A percentile compares a stretch with the other conserved stretches of the same genome.
Evolutionary conservation across 2,888 invertebrate genomes (phyloP).

Genomic region (Xanthorhoe spadicearia): DNA sequence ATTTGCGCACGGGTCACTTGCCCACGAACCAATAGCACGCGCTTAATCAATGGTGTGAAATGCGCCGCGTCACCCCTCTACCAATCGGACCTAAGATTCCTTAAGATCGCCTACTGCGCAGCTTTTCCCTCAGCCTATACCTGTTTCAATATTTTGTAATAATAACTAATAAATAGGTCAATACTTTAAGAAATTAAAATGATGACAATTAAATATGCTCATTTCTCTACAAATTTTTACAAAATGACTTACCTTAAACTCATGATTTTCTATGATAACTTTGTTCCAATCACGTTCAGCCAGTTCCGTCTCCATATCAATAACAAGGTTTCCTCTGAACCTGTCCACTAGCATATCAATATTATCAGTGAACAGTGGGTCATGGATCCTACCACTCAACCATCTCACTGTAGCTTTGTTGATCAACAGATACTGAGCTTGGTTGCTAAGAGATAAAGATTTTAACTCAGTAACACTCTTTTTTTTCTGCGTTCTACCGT

Average conservation of each 20-base stretch:
- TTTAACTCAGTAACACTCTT: constrained; percentile 57
- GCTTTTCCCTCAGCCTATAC: no score
- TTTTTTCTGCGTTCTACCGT: constrained; percentile 66
- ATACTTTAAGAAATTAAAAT: no score
- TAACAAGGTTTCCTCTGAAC: constrained; percentile 96
- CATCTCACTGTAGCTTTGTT: constrained; percentile 91
- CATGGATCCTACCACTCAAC: constrained; percentile 86
- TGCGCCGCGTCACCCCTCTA: no score
- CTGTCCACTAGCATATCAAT: constrained; percentile 88
- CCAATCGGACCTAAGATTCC: no score
- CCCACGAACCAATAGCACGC: no score
- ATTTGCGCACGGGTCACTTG: no score
- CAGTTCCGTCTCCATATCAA: constrained; percentile 89
- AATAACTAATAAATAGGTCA: no score
- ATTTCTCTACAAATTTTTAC: no score
- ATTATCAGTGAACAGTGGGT: constrained; percentile 78
- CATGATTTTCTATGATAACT: constrained; percentile 86
- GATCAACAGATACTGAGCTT: constrained; percentile 93
- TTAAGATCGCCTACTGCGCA: no score
- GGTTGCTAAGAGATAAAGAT: constrained; percentile 88
- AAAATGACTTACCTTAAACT: constrained; percentile 84
- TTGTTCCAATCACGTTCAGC: constrained; percentile 90
- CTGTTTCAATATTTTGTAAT: no score
- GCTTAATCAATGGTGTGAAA: no score
- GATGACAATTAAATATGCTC: no score